Evolutionary conservation across 2,888 invertebrate species (phyloP), one percentile per base, ranked within the genome.

Genomic region (Acrobasis repandana): DNA sequence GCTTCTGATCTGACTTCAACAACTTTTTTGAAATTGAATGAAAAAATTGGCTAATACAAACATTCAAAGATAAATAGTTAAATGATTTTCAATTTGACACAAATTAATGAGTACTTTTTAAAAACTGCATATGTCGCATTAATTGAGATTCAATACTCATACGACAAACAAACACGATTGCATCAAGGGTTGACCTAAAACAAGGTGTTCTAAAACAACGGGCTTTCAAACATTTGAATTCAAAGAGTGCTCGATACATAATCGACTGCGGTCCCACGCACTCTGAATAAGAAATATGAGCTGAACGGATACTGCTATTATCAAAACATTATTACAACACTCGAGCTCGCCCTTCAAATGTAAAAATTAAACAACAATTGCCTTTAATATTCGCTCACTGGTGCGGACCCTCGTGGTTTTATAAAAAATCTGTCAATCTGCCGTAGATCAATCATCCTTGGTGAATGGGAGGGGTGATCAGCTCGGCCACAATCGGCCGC

Each of bases 301-400:
- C 89, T 79, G 85, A 89, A 90, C 89, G 88, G 91, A 92, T 90
- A 91, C 89, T 80, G 75, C 91, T 88, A 91, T 92, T 91, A 92
- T 90, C 90, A 91, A 90, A 92, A 92, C 91, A 90, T 91, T 91
- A 92, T 91, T 92, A 92, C 91, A 90, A 90, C 91, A 92, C 92
- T 92, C 89, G 76, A 88, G 80, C 85, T 82, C 86, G 80, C 90
- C 91, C 91, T 83, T 83, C 85, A 70, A 85, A 85, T 84, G 84
- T 90, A 89, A 91, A 91, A 92, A 91, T 92, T 91, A 90, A 90
- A 91, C 90, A 91, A 92, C 92, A 92, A 92, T 92, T 91, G 92
- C 90, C 91, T 91, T 90, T 91, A 91, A 91, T 91, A 91, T 86
- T 89, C 88, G 85, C 85, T 86, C 75, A 81, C 83, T 79, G 83